phyloP scores from a whole-genome alignment of 2,797 vertebrate species.

The Sebastes umbrosus region DNA sequence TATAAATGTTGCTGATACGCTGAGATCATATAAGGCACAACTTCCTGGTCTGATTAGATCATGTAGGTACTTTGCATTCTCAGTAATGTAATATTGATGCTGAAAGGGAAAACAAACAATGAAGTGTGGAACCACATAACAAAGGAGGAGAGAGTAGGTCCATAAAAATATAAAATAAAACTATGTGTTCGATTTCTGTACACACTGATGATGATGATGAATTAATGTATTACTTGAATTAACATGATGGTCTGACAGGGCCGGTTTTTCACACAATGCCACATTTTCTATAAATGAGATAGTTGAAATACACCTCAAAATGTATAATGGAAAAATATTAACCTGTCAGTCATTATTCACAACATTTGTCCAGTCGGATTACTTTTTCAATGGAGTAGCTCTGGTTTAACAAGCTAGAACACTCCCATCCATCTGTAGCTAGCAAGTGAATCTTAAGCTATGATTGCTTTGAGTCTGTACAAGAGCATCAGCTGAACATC shows the following conservation, averaged over 20 bases:
- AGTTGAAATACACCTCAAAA: no score
- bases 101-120: not conserved
- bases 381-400: no score
- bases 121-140: not conserved
- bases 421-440: no score
- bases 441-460: no score
- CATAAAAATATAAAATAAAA: no score
- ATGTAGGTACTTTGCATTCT: not conserved
- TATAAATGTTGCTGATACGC: not conserved
- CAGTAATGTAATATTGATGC: not conserved
- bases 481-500: not conserved
- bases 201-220: not conserved
- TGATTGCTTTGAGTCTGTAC: not conserved
- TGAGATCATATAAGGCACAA: not conserved
- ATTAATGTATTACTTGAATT: not conserved
- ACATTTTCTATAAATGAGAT: no score
- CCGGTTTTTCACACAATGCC: not conserved
- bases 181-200: not conserved
- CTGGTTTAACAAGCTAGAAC: no score
- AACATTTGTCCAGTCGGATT: no score
- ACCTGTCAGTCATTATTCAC: no score
- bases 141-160: not conserved
- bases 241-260: not conserved
- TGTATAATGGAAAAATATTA: no score
- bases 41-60: not conserved